phyloP scores from a whole-genome alignment of 2,888 invertebrate genomes.

The Chalcis sispes region DNA sequence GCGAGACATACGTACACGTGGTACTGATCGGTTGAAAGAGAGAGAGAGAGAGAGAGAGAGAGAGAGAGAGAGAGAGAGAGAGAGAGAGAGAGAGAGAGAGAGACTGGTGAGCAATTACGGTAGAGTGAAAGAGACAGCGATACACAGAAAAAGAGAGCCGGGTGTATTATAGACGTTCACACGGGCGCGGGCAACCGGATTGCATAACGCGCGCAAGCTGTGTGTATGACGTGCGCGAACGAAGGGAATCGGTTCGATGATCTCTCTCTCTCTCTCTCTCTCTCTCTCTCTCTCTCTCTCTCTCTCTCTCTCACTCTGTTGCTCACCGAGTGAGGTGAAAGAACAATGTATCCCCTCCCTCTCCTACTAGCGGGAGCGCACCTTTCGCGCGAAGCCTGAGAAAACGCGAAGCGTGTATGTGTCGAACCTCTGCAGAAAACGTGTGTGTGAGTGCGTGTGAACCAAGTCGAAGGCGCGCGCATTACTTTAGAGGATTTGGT shows the following conservation, averaged over 20 bases:
- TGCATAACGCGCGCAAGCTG: conserved; percentile 37
- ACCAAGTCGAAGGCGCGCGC: too few species aligned
- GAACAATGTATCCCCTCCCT: conserved; percentile 42
- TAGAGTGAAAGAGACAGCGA: not conserved
- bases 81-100: not conserved
- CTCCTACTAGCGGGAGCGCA: too few species aligned
- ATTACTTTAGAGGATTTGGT: too few species aligned
- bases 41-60: not conserved
- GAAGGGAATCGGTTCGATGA: conserved; percentile 54
- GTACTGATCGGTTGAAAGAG: too few species aligned
- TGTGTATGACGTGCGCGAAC: not conserved
- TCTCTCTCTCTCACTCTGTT: conserved; percentile 40
- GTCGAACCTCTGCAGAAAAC: too few species aligned
- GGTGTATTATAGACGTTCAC: conserved; percentile 34
- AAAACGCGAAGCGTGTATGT: too few species aligned
- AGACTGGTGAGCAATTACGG: not conserved
- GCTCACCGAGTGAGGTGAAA: conserved; percentile 24
- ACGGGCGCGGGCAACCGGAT: conserved; percentile 47
- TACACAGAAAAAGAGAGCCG: not conserved
- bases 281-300: too few species aligned
- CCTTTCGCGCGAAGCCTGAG: too few species aligned
- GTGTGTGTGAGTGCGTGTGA: too few species aligned
- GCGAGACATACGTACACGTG: too few species aligned
- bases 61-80: not conserved
- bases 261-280: conserved; percentile 40